A percentile compares a stretch with the other conserved stretches of the same genome.
Conservation (phyloP, 2,797 vertebrate genomes). For the Parauchenoglanis punctatus region DNA sequence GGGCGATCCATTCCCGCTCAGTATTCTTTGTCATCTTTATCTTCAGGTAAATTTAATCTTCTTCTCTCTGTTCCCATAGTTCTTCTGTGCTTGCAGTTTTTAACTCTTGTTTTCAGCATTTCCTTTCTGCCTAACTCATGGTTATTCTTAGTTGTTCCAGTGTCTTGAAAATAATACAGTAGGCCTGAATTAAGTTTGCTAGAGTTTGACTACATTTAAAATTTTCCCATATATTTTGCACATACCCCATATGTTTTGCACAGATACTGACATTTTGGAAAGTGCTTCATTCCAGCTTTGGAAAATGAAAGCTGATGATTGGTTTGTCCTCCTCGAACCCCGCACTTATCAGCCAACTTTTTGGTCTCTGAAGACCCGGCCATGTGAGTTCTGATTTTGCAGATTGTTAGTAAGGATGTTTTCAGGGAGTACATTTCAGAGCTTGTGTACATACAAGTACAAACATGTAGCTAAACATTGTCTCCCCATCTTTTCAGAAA, state of each 20-base stretch:
- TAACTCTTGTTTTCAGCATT: not conserved
- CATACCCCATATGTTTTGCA: not conserved
- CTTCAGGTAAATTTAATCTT: constrained; percentile 24
- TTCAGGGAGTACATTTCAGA: not conserved
- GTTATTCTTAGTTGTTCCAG: not conserved
- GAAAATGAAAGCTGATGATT: constrained; percentile 65
- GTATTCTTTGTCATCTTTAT: not conserved
- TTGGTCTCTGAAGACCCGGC: constrained; percentile 41
- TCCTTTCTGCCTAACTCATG: not conserved
- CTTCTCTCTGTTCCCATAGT: not conserved
- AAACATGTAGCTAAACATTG: not conserved
- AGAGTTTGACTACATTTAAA: not conserved
- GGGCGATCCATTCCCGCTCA: not conserved
- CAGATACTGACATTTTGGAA: constrained; percentile 44
- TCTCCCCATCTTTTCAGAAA: not conserved
- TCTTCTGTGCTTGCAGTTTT: not conserved
- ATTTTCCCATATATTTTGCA: not conserved
- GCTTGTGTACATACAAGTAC: too few species aligned
- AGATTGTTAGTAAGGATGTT: not conserved
- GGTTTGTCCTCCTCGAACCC: constrained; percentile 69
- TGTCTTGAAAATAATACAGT: not conserved
- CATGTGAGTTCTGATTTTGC: constrained; percentile 61
- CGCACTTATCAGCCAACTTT: constrained; percentile 24
- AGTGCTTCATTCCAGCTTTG: constrained; percentile 52
- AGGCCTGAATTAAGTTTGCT: not conserved